Conservation (phyloP, 2,797 vertebrate species). For the Thamnophis elegans region DNA sequence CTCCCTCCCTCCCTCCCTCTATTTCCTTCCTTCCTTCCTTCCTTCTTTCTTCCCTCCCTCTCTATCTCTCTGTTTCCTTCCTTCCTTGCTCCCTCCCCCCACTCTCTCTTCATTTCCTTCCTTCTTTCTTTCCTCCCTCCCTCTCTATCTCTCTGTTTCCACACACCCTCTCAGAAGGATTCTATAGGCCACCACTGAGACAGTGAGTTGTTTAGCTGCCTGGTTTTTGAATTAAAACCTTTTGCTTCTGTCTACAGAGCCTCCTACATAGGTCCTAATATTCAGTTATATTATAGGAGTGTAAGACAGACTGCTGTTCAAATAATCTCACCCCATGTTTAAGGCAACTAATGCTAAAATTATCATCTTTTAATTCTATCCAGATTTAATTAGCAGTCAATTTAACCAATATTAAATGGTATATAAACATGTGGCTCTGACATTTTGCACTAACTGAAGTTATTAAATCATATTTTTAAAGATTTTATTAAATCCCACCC, state of each 20-base stretch:
- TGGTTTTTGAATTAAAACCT: not conserved
- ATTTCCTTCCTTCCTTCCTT: not conserved
- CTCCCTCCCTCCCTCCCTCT: too few species aligned
- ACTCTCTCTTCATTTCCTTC: too few species aligned
- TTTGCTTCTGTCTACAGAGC: not conserved
- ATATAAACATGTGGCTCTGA: not conserved
- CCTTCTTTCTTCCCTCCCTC: fast-evolving
- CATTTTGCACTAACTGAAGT: not conserved
- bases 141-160: too few species aligned
- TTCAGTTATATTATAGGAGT: not conserved
- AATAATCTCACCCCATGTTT: not conserved
- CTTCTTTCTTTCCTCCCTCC: fast-evolving
- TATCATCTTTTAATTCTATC: not conserved
- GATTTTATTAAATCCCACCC: not conserved
- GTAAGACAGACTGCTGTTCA: not conserved
- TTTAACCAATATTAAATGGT: not conserved
- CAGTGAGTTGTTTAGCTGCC: not conserved
- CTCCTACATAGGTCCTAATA: not conserved
- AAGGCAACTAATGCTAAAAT: not conserved
- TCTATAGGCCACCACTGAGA: not conserved
- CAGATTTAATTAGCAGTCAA: not conserved
- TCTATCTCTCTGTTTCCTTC: not conserved
- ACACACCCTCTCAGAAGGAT: not conserved
- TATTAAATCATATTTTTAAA: not conserved
- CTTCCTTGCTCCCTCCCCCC: not conserved